Conservation (phyloP, 64 coral and sea anemone genomes). For the Hydrozoanthus tunicans region DNA sequence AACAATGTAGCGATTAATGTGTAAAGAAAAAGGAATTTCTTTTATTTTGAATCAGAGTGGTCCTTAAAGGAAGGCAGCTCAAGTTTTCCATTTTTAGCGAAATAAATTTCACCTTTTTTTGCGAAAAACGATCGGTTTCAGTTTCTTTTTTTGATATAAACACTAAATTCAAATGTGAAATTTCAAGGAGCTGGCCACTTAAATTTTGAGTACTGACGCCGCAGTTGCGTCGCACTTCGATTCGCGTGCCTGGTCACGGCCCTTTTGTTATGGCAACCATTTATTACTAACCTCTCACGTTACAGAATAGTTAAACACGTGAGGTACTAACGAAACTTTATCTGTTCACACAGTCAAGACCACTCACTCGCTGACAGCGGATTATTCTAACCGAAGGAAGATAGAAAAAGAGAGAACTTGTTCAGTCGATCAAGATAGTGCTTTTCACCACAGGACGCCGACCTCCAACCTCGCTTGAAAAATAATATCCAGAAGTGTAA, state of each 20-base stretch:
- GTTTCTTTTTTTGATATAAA: not conserved
- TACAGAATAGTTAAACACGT: not conserved
- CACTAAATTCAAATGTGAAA: not conserved
- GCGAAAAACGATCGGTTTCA: not conserved
- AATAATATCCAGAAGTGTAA: not conserved
- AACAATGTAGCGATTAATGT: not conserved
- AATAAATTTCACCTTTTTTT: not conserved
- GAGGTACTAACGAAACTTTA: not conserved
- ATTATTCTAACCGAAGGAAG: conserved; percentile 13
- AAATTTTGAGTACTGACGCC: not conserved
- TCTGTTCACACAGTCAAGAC: conserved; percentile 3
- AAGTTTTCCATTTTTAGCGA: not conserved
- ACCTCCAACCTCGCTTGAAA: conserved; percentile 20
- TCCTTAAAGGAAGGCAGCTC: not conserved
- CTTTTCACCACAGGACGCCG: not conserved
- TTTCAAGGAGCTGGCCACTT: not conserved
- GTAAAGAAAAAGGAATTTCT: not conserved
- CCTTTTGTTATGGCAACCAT: conserved; percentile 28
- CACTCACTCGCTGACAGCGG: not conserved
- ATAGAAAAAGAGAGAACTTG: not conserved
- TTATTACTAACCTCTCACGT: not conserved
- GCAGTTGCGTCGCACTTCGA: not conserved
- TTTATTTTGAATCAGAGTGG: not conserved
- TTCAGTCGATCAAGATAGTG: not conserved
- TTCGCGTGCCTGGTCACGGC: not conserved